A percentile compares a stretch with the other conserved stretches of the same genome.
Evolutionary conservation across 2,797 vertebrate genomes (phyloP).

Genomic region (Semaprochilodus insignis): DNA sequence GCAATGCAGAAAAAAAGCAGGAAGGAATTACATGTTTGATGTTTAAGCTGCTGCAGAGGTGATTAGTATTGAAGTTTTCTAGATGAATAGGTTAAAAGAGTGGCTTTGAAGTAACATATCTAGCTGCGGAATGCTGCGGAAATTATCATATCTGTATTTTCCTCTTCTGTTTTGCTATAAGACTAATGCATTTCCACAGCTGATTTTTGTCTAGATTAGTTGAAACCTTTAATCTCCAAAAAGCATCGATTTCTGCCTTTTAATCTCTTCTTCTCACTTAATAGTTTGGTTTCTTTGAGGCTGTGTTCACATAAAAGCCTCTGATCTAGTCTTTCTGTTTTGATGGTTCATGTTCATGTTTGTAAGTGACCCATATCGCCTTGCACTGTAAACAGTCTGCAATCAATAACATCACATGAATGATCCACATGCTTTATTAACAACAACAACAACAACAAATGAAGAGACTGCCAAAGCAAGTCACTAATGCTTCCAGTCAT

Average conservation of each 20-base stretch:
- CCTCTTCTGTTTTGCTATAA: constrained; percentile 4
- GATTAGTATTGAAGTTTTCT: not conserved
- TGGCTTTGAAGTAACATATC: not conserved
- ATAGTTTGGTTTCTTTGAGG: not conserved
- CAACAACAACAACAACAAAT: not conserved
- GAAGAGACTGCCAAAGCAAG: not conserved
- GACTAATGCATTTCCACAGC: not conserved
- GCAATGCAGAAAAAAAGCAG: constrained; percentile 10
- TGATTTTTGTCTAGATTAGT: not conserved
- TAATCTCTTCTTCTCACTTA: not conserved
- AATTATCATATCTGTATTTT: constrained; percentile 12
- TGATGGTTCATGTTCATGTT: not conserved
- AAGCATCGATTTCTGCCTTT: not conserved
- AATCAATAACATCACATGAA: not conserved
- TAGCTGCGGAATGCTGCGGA: not conserved
- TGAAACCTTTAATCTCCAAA: not conserved
- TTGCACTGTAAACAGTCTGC: not conserved
- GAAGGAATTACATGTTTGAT: constrained; percentile 28
- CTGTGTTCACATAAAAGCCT: not conserved
- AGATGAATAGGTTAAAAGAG: constrained; percentile 33
- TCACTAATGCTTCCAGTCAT: too few relatives aligned
- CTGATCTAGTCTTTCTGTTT: not conserved
- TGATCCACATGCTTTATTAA: not conserved
- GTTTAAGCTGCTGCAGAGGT: constrained; percentile 9
- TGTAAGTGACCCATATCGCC: not conserved